A percentile compares a stretch with the other conserved stretches of the same genome.
Conservation (phyloP, 1,140 invertebrate genomes). For the Leptoteleia sp. region DNA sequence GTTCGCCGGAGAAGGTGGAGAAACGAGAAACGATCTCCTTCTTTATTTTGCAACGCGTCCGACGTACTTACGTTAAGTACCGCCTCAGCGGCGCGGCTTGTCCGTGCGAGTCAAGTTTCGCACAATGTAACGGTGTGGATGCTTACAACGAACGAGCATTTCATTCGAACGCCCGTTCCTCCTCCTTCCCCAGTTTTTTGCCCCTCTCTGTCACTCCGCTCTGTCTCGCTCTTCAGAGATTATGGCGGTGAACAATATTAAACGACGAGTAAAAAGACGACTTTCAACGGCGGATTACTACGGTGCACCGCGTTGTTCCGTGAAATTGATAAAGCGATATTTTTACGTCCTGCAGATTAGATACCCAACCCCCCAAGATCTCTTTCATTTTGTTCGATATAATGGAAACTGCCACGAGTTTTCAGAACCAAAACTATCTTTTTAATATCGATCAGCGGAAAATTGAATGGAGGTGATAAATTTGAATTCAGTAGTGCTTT, state of each 20-base stretch:
- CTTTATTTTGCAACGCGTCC: conserved; percentile 74
- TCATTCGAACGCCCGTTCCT: conserved; percentile 47
- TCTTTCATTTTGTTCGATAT: conserved; percentile 63
- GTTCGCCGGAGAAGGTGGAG: conserved; percentile 68
- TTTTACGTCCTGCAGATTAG: conserved; percentile 68
- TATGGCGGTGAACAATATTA: conserved; percentile 77
- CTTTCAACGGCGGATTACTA: conserved; percentile 74
- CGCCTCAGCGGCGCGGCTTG: conserved; percentile 49
- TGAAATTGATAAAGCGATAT: conserved; percentile 79
- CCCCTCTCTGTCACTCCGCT: conserved; percentile 3
- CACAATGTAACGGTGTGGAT: conserved; percentile 58
- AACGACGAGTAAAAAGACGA: conserved; percentile 79
- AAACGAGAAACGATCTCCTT: conserved; percentile 69
- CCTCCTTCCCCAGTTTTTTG: background rate
- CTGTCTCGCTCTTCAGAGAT: conserved; percentile 68
- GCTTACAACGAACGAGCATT: conserved; percentile 53
- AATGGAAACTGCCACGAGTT: conserved; percentile 52
- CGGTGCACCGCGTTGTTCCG: conserved; percentile 74
- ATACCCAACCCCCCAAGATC: conserved; percentile 60
- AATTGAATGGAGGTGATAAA: conserved; percentile 30
- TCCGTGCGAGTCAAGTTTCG: conserved; percentile 52
- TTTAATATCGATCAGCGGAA: conserved; percentile 45
- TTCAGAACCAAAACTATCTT: conserved; percentile 39
- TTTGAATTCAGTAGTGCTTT: conserved; percentile 14
- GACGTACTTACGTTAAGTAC: conserved; percentile 76